Percentiles rank a stretch among this genome's conserved stretches.
These are phyloP conservation scores for Toxotes jaculatrix DNA, from an alignment of 2,113 vertebrate genomes.

Conservation along the genomic window DNA sequence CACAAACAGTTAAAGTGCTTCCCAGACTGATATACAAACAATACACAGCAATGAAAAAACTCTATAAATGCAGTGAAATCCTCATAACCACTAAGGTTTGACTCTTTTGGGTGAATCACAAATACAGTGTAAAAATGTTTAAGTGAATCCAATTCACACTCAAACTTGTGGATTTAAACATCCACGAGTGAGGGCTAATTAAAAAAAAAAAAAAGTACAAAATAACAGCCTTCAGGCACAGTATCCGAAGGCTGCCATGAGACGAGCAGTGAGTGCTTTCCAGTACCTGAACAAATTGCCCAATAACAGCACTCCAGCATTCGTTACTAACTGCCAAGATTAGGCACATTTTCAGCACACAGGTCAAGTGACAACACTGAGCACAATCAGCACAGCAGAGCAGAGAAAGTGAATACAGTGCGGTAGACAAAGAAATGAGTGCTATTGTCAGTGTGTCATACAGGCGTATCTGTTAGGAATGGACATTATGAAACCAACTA, in stretches of 20 bases:
- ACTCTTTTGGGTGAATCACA: background rate
- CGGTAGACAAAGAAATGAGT: background rate
- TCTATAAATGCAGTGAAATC: background rate
- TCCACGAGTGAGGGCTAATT: background rate
- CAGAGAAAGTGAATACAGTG: background rate
- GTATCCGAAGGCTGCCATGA: constrained; percentile 18
- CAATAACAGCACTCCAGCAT: constrained; percentile 9
- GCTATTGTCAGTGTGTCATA: background rate
- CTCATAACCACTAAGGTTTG: background rate
- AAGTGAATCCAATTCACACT: background rate
- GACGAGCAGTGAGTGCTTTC: constrained; percentile 6
- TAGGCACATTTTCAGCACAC: constrained; percentile 8
- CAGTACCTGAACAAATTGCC: constrained; percentile 26
- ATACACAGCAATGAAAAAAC: background rate
- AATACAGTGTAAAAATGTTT: background rate
- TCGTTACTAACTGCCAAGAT: constrained; percentile 17
- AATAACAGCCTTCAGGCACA: background rate
- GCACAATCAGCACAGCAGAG: background rate
- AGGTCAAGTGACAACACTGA: constrained; percentile 5
- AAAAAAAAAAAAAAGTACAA: background rate
- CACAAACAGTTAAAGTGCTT: background rate
- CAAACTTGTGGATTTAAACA: constrained; percentile 6
- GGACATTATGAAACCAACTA: background rate
- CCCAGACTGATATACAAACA: background rate
- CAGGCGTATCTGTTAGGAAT: background rate